A percentile compares a stretch with the other conserved stretches of the same genome.
Conservation (phyloP, 1,140 invertebrate species). For the Drosophila seguyi region DNA sequence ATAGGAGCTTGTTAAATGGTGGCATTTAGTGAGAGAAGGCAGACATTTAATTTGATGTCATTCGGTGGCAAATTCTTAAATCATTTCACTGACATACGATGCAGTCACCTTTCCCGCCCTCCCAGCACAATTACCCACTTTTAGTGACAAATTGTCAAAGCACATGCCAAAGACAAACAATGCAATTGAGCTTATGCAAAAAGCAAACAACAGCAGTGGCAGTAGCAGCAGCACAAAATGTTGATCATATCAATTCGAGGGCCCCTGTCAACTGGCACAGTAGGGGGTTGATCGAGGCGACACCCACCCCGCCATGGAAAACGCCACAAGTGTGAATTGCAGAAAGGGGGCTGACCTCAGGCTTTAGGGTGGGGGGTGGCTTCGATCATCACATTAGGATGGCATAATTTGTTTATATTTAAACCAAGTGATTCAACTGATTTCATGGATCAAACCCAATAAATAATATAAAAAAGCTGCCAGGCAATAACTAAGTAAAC, state of each 20-base stretch:
- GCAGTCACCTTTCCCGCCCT: slow-evolving; percentile 33
- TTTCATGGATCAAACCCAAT: slow-evolving; percentile 59
- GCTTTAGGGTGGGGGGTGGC: neutral
- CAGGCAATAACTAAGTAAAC: slow-evolving; percentile 40
- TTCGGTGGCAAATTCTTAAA: slow-evolving; percentile 65
- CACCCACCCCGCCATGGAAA: slow-evolving; percentile 8
- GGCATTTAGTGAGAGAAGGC: slow-evolving; percentile 48
- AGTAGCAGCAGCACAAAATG: slow-evolving; percentile 36
- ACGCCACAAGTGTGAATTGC: slow-evolving; percentile 56
- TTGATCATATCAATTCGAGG: slow-evolving; percentile 81
- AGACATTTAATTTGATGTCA: slow-evolving; percentile 79
- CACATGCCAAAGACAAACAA: slow-evolving; percentile 79
- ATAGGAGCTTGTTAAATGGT: slow-evolving; percentile 17
- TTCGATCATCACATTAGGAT: slow-evolving; percentile 37
- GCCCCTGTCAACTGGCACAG: slow-evolving; percentile 73
- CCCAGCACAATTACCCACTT: slow-evolving; percentile 39
- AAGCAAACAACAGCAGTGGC: slow-evolving; percentile 46
- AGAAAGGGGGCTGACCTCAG: slow-evolving; percentile 15
- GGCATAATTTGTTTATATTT: slow-evolving; percentile 81
- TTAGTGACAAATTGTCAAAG: slow-evolving; percentile 74
- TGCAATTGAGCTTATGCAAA: slow-evolving; percentile 67
- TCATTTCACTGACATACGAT: slow-evolving; percentile 62
- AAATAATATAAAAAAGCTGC: slow-evolving; percentile 12
- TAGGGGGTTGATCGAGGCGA: slow-evolving; percentile 41
- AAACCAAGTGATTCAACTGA: slow-evolving; percentile 76